These are phyloP conservation scores for Acrobasis repandana DNA, from an alignment of 2,888 invertebrate genomes.

Conservation along the genomic window DNA sequence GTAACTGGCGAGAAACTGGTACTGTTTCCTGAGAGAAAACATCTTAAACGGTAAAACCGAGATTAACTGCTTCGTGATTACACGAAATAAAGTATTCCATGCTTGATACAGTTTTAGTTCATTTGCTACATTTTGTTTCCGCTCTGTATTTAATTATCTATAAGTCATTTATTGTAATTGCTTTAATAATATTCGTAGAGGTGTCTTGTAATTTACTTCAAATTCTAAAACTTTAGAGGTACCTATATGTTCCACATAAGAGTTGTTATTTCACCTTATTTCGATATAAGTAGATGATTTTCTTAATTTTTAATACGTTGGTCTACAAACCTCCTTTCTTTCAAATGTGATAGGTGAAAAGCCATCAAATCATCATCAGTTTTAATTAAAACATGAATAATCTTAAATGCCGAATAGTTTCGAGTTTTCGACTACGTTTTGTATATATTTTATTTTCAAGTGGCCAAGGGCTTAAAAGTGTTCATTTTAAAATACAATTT, in stretches of 20 bases:
- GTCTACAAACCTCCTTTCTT: too few species aligned
- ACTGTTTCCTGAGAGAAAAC: slow-evolving; percentile 20
- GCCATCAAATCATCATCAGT: too few species aligned
- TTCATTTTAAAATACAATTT: neutral
- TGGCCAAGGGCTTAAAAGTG: neutral
- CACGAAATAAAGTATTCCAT: slow-evolving; percentile 2
- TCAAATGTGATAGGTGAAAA: too few species aligned
- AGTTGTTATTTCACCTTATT: too few species aligned
- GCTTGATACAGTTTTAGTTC: slow-evolving; percentile 20
- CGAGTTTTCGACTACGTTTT: neutral
- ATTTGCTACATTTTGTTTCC: slow-evolving; percentile 15
- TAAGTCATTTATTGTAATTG: neutral
- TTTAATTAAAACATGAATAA: too few species aligned
- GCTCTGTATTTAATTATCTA: neutral
- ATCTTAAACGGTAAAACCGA: slow-evolving; percentile 21
- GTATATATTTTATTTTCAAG: neutral
- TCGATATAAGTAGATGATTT: too few species aligned
- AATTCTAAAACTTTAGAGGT: too few species aligned
- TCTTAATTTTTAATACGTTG: too few species aligned
- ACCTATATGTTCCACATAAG: too few species aligned
- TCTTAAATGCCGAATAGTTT: too few species aligned
- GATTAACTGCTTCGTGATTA: slow-evolving; percentile 16
- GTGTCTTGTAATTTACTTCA: neutral
- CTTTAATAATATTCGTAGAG: neutral
- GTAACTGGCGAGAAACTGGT: slow-evolving; percentile 11